Evolutionary conservation across 2,113 vertebrate species (phyloP), one percentile per base, ranked within the genome.

Genomic region (Thamnophis sirtalis): DNA sequence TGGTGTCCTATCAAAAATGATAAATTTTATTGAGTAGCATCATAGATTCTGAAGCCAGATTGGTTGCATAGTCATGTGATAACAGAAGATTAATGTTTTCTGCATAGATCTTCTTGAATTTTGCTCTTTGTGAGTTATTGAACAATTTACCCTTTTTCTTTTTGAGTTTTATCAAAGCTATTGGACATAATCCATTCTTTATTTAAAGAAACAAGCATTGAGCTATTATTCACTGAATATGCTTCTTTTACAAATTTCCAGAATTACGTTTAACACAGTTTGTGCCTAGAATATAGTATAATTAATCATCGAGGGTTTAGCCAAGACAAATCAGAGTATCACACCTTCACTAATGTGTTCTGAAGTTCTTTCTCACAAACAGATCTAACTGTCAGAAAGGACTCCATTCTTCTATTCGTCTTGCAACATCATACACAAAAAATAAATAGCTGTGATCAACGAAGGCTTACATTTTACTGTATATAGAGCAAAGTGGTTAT

Each of bases 11-110:
- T 93, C 85, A 96, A 94, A 96, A 95, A 89, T 94, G 22, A 96
- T 94, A 91, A 22, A 92, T 95, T 94, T 96, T 94, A 96, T 87
- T 93, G 88, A 97, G 33, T 90, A 90, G 90, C 53, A 50, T 94
- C 93, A 95, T 93, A 94, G 92, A 97, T 96, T 95, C 92, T 90
- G 89, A 95, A 93, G 88, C 48, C 28, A 96, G 92, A 94, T 96
- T 92, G 93, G 43, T 89, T 96, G 26, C 94, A 19, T 84, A 88
- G 89, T 94, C 92, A 68, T 92, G 49, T 93, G 89, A 95, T 96
- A 96, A 94, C 13, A 94, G 68, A 95, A 96, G 91, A 96, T 93
- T 93, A 95, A 96, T 95, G 51, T 89, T 93, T 93, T 94, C 92
- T 94, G 56, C 43, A 92, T 87, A 93, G 88, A 92, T 95, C 80